Base-by-base conservation (phyloP, 1,140 invertebrate genomes). In the Cydia splendana region DNA sequence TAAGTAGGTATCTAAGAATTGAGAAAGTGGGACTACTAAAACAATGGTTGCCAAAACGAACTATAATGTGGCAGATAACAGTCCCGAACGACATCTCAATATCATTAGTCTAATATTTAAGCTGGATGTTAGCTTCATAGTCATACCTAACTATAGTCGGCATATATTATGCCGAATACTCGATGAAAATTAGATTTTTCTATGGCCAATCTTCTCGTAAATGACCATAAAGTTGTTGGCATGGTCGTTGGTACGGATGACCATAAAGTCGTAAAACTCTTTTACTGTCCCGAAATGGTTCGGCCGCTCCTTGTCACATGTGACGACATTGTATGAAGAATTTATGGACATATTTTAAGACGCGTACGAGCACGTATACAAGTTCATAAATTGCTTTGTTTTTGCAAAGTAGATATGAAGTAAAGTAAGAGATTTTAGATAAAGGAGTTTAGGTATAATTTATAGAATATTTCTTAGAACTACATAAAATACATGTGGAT, bases 31-130 rank as follows among this genome's bases (percentile, higher is more conserved):
- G 76, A 77, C 78, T 78, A 77, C 78, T 75, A 62, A 73, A 79
- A 62, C 74, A 74, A 42, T 51, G 81, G 13, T 34, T 34, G 34
- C 34, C 34, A 3, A 9, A 77, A 82, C 82, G 82, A 82, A 84
- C 82, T 84, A 84, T 84, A 84, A 84, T 82, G 82, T 84, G 80
- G 2, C 48, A 84, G 84, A 82, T 84, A 82, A 81, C 79, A 75
- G 38, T 15, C 75, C 53, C 65, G 28, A 82, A 85, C 82, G 81
- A 80, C 80, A 80, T 81, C 81, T 82, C 81, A 79, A 85, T 85
- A 80, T 80, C 81, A 84, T 84, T 84, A 85, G 74, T 75, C 76
- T 84, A 82, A 81, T 82, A 84, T 80, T 84, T 82, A 80, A 84
- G 80, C 79, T 34, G 12, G 30, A 30, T 2, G 30, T 30, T 30